Evolutionary conservation across 2,797 vertebrate species (phyloP).

Genomic region (Pyrocephalus nanus): DNA sequence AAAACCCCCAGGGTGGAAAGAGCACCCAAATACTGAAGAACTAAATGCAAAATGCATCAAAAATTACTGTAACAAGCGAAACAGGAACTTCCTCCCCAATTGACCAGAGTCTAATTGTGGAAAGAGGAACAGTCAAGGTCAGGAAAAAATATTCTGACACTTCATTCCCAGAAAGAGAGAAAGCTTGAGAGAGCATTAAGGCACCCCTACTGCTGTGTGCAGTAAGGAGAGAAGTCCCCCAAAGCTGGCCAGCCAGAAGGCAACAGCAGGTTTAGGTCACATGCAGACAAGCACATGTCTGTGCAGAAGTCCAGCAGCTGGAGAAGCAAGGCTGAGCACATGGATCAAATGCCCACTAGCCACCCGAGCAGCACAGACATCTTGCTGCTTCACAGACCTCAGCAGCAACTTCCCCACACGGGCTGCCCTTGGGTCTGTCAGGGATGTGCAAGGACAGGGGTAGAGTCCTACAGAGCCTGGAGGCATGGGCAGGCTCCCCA

Average conservation of each 20-base stretch:
- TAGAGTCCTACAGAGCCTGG: neutral
- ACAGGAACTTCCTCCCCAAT: neutral
- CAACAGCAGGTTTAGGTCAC: neutral
- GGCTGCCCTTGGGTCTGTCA: neutral
- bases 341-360: neutral
- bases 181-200: fast-evolving
- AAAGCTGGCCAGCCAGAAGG: neutral
- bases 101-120: neutral
- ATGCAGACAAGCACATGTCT: neutral
- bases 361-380: neutral
- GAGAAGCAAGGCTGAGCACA: neutral
- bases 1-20: neutral
- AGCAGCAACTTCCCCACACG: neutral
- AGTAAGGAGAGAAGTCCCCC: neutral
- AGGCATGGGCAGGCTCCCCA: neutral
- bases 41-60: neutral
- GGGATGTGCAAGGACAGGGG: neutral
- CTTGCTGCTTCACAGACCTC: neutral
- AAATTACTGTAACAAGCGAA: fast-evolving
- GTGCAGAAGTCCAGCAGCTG: neutral
- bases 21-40: neutral
- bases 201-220: fast-evolving
- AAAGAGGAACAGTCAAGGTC: neutral
- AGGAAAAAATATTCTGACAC: neutral
- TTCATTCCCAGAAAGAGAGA: neutral